These are phyloP conservation scores for Butastur rufipennis DNA, from an alignment of 2,113 vertebrate species.

Conservation along the genomic window DNA sequence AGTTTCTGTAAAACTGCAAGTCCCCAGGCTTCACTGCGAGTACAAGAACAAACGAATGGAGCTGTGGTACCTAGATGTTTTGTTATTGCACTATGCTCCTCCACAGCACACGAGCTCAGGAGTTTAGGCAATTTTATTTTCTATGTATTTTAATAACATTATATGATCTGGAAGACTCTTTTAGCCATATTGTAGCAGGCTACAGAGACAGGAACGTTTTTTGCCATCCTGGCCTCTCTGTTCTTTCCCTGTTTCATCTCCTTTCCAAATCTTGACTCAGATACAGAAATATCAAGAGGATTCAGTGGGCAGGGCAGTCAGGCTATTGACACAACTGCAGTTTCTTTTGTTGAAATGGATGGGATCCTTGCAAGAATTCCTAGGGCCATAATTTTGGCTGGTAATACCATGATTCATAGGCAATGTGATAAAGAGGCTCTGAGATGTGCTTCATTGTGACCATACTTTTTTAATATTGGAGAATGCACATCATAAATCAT, in stretches of 20 bases:
- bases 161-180: not conserved
- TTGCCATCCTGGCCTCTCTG: not conserved
- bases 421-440: not conserved
- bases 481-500: not conserved
- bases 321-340: not conserved
- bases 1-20: not conserved
- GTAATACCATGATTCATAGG: not conserved
- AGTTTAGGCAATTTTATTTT: not conserved
- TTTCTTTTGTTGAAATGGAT: not conserved
- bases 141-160: not conserved
- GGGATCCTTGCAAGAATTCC: not conserved
- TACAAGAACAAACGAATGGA: not conserved
- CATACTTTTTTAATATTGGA: not conserved
- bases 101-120: not conserved
- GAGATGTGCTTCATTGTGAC: not conserved
- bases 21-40: not conserved
- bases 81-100: not conserved
- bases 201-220: not conserved
- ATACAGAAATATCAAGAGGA: not conserved
- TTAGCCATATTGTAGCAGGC: not conserved
- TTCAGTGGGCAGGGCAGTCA: not conserved
- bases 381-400: not conserved
- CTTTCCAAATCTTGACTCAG: not conserved
- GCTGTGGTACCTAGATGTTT: not conserved
- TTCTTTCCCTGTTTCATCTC: not conserved